Base-by-base conservation (phyloP, 2,797 vertebrate species). In the Lagodon rhomboides region DNA sequence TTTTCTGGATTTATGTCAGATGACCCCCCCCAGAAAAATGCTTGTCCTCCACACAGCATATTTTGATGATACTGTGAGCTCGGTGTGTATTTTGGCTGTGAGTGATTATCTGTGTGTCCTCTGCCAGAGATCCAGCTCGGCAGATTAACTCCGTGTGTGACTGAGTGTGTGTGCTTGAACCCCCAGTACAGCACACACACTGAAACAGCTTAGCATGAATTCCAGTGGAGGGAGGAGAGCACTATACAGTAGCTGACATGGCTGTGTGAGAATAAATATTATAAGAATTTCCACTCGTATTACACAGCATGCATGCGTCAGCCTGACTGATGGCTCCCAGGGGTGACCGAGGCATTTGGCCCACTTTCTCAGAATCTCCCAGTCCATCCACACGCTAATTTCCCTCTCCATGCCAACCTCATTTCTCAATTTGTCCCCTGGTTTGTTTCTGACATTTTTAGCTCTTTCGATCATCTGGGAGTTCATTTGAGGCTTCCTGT, bases 341-440 rank as follows among this genome's bases (percentile, higher is more conserved):
- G 59, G 73, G 87, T 11, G 74, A 17, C 38, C 1, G 65, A 84
- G 71, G 65, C 81, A 13, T 89, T 90, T 89, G 91, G 82, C 93
- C 94, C 91, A 93, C 81, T 93, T 95, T 85, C 87, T 82, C 73
- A 77, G 51, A 86, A 85, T 83, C 78, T 83, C 86, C 85, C 80
- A 79, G 82, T 85, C 70, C 85, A 80, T 86, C 73, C 79, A 62
- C 79, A 76, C 58, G 17, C 84, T 90, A 83, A 92, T 92, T 91
- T 89, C 87, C 80, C 75, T 77, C 84, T 93, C 86, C 84, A 73
- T 77, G 76, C 87, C 92, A 93, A 80, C 93, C 94, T 94, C 68
- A 46, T 94, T 95, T 94, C 92, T 90, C 69, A 79, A 73, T 85
- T 85, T 80, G 83, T 91, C 77, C 75, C 77, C 60, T 68, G 62